Evolutionary conservation across 2,797 vertebrate genomes (phyloP), one percentile per base, ranked within the genome.

Genomic region (Sebastes diaconus): DNA sequence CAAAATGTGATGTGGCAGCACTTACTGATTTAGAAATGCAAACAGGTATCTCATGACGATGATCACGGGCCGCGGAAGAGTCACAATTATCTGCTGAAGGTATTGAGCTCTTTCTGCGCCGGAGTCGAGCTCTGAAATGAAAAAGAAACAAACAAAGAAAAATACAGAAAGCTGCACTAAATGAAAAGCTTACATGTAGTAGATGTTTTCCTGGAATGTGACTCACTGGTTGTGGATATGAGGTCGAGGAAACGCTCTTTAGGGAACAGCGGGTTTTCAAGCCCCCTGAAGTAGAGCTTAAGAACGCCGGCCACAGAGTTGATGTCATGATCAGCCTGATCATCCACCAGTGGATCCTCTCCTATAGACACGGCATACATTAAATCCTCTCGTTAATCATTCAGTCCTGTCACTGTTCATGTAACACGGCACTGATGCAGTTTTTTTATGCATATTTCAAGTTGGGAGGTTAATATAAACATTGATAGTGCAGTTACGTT

Each of bases 41-140:
- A 99, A 99, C 85, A 99, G 96, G 77, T 99, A 99, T 98, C 98
- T 96, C 97, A 99, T 98, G 94, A 99, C 98, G 55, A 99, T 96
- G 69, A 99, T 96, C 93, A 99, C 96, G 42, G 96, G 96, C 13
- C 97, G 96, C 80, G 96, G 97, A 81, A 99, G 95, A 36, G 97
- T 97, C 89, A 97, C 86, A 25, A 98, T 91, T 75, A 99, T 97
- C 88, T 99, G 97, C 84, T 99, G 98, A 84, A 99, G 96, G 92
- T 98, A 97, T 88, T 98, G 97, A 84, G 97, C 97, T 95, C 98
- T 95, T 90, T 99, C 98, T 0, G 93, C 88, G 13, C 96, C 91
- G 7, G 90, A 97, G 90, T 99, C 98, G 1, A 96, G 96, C 95
- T 99, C 98, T 99, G 92, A 16, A 96, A 96, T 60, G 34, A 50